phyloP scores from a whole-genome alignment of 30 jellyfish, hydroid and myxozoan species.

The Aurelia aurita complex sp. Pacific region DNA sequence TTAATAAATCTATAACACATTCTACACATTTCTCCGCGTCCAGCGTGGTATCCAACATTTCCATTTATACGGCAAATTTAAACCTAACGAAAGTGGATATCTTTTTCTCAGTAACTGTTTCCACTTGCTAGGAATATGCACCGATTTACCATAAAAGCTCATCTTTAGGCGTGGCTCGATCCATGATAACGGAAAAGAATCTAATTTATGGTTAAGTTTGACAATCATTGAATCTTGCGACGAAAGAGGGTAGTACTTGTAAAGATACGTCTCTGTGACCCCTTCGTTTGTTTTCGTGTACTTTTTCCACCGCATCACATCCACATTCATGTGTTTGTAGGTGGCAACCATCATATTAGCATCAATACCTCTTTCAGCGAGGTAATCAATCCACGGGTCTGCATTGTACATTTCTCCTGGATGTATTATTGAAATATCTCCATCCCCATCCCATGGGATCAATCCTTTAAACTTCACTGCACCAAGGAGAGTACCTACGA shows the following conservation, averaged over 20 bases:
- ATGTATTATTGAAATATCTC: constrained; percentile 70
- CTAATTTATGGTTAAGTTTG: constrained; percentile 60
- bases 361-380: constrained; percentile 52
- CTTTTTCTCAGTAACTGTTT: constrained; percentile 29
- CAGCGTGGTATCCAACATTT: constrained; percentile 76
- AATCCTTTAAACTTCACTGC: constrained; percentile 63
- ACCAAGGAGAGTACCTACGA: constrained; percentile 88
- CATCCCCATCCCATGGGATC: constrained; percentile 95
- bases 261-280: constrained; percentile 8
- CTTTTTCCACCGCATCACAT: constrained; percentile 80
- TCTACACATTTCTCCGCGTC: not conserved
- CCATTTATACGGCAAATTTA: constrained; percentile 82
- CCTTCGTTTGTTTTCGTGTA: constrained; percentile 11
- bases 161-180: constrained; percentile 41
- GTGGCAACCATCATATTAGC: constrained; percentile 89
- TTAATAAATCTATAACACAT: too few relatives aligned
- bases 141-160: constrained; percentile 34
- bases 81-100: constrained; percentile 50
- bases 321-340: constrained; percentile 48
- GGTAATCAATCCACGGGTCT: constrained; percentile 26
- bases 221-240: constrained; percentile 61
- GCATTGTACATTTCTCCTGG: constrained; percentile 40
- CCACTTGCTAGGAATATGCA: constrained; percentile 54
- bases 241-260: constrained; percentile 78
- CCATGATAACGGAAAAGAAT: constrained; percentile 71